Evolutionary conservation across 2,797 vertebrate species (phyloP).

Genomic region (Arnoldichthys spilopterus): DNA sequence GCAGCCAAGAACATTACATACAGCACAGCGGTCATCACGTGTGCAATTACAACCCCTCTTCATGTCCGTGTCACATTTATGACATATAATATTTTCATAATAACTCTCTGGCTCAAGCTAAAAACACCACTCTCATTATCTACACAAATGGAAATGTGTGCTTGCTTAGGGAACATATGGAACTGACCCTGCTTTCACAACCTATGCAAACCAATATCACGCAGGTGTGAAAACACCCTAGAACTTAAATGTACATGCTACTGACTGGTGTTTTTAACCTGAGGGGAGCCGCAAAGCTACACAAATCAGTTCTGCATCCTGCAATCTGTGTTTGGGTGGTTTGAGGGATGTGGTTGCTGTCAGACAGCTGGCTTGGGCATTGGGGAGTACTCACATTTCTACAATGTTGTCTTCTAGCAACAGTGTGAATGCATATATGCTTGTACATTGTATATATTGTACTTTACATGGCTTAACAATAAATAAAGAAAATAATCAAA

Average conservation of each 20-base stretch:
- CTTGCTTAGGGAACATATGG: background rate
- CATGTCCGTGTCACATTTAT: too few relatives aligned
- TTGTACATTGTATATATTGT: too few relatives aligned
- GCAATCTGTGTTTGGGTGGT: slow-evolving; percentile 9
- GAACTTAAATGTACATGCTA: background rate
- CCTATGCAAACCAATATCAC: background rate
- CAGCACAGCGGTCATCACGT: background rate
- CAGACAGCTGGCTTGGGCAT: slow-evolving; percentile 19
- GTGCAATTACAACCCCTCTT: background rate
- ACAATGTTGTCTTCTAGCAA: background rate
- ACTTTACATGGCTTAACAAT: too few relatives aligned
- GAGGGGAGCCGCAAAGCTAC: background rate
- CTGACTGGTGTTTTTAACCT: background rate
- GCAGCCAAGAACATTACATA: background rate
- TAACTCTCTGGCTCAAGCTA: background rate
- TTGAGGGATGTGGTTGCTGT: slow-evolving; percentile 13
- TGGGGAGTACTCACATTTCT: background rate
- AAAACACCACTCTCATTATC: background rate
- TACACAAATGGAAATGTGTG: background rate
- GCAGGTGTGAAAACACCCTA: background rate
- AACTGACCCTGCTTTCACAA: background rate
- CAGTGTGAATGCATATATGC: slow-evolving; percentile 50
- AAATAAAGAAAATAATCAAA: too few relatives aligned
- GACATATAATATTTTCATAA: background rate
- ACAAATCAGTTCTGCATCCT: slow-evolving; percentile 5